phyloP scores from a whole-genome alignment of 2,888 invertebrate species.

The Oligia latruncula region DNA sequence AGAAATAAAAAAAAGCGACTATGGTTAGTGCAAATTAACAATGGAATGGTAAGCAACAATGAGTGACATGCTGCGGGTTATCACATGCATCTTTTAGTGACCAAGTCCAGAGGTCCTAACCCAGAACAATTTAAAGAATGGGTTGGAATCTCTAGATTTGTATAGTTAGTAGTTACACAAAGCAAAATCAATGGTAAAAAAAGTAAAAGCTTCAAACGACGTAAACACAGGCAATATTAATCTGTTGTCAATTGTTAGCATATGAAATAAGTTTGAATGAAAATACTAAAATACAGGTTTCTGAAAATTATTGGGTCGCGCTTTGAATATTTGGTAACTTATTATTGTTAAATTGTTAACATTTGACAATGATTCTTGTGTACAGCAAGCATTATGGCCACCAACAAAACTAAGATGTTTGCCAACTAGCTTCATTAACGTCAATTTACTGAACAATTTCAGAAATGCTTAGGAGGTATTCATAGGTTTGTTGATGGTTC shows the following conservation, averaged over 20 bases:
- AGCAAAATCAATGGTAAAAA: slow-evolving; percentile 52
- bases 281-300: slow-evolving; percentile 7
- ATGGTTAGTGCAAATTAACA: slow-evolving; percentile 81
- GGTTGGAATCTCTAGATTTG: slow-evolving; percentile 41
- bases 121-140: slow-evolving; percentile 12
- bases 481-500: slow-evolving; percentile 40
- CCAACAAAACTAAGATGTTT: slow-evolving; percentile 62
- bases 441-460: background rate
- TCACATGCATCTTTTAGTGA: slow-evolving; percentile 69
- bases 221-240: slow-evolving; percentile 32
- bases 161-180: slow-evolving; percentile 28
- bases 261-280: background rate
- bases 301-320: background rate
- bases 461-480: slow-evolving; percentile 9
- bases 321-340: background rate
- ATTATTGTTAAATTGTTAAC: slow-evolving; percentile 36
- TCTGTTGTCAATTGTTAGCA: slow-evolving; percentile 56
- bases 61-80: slow-evolving; percentile 76
- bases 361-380: slow-evolving; percentile 64
- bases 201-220: slow-evolving; percentile 57
- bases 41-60: slow-evolving; percentile 78
- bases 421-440: background rate
- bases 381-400: slow-evolving; percentile 61
- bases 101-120: slow-evolving; percentile 65
- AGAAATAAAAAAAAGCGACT: slow-evolving; percentile 78